Conservation (phyloP, 2,888 invertebrate genomes). For the Drosophila yooni region DNA sequence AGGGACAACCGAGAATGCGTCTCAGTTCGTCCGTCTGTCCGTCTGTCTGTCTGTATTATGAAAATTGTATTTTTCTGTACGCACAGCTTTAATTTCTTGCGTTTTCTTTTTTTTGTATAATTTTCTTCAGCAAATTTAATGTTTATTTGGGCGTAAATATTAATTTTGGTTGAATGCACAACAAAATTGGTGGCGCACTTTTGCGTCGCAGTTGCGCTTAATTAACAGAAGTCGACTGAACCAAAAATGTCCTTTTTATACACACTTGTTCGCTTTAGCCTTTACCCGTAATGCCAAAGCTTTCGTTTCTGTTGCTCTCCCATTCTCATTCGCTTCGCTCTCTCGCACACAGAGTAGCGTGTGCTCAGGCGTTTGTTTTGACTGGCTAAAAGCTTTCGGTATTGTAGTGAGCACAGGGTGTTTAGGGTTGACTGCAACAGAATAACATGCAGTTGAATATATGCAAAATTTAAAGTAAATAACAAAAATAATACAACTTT, state of each 20-base stretch:
- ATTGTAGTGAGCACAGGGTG: slow-evolving; percentile 49
- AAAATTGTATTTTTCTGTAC: slow-evolving; percentile 2
- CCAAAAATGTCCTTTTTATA: slow-evolving; percentile 77
- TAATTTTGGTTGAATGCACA: slow-evolving; percentile 21
- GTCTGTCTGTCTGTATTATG: slow-evolving; percentile 3
- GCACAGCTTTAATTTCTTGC: slow-evolving; percentile 2
- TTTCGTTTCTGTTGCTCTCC: slow-evolving; percentile 54
- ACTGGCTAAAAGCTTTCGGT: slow-evolving; percentile 44
- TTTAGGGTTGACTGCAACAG: neutral
- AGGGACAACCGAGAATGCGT: slow-evolving; percentile 43
- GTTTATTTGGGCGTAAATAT: slow-evolving; percentile 46
- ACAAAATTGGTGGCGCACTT: slow-evolving; percentile 51
- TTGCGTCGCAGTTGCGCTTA: slow-evolving; percentile 69
- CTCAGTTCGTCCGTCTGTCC: slow-evolving; percentile 19
- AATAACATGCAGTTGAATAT: no score
- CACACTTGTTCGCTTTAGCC: slow-evolving; percentile 84
- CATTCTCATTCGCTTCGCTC: neutral
- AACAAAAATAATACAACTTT: neutral
- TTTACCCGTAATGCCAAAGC: slow-evolving; percentile 52
- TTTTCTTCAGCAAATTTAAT: slow-evolving; percentile 15
- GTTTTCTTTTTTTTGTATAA: slow-evolving; percentile 5
- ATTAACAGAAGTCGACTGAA: slow-evolving; percentile 77
- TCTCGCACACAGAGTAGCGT: slow-evolving; percentile 4
- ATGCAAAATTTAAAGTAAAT: neutral
- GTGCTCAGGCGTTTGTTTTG: slow-evolving; percentile 50